Percentiles rank a stretch among this genome's conserved stretches.
Conservation (phyloP, 1,140 invertebrate species). For the Thereuonema tuberculata region DNA sequence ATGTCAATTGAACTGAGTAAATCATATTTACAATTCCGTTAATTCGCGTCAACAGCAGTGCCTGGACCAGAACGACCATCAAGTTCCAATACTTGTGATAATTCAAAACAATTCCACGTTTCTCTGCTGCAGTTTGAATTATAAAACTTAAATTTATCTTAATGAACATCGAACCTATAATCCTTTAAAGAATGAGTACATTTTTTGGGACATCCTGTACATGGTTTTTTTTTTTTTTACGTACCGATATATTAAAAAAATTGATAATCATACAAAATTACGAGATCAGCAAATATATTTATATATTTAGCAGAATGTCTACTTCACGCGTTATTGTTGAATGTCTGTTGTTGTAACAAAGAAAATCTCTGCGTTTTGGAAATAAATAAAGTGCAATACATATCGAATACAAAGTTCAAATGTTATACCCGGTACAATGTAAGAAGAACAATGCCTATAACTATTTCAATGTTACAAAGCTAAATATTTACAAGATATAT, state of each 20-base stretch:
- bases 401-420: too few relatives aligned
- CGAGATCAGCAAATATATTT: neutral
- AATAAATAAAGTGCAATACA: neutral
- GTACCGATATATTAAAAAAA: too few relatives aligned
- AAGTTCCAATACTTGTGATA: neutral
- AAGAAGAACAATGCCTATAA: too few relatives aligned
- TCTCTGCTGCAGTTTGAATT: neutral
- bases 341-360: neutral
- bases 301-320: neutral
- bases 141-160: neutral
- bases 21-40: neutral
- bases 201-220: slow-evolving; percentile 4
- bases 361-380: neutral
- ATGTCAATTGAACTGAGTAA: neutral
- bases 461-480: too few relatives aligned
- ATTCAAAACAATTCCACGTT: too few relatives aligned
- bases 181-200: neutral
- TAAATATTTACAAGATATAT: too few relatives aligned
- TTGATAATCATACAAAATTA: neutral
- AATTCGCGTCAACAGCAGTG: neutral
- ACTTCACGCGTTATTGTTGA: neutral
- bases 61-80: neutral
- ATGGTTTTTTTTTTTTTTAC: too few relatives aligned
- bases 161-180: neutral
- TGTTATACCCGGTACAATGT: too few relatives aligned